Conservation (phyloP, 2,888 invertebrate species). For the Lasioglossum zephyrum region DNA sequence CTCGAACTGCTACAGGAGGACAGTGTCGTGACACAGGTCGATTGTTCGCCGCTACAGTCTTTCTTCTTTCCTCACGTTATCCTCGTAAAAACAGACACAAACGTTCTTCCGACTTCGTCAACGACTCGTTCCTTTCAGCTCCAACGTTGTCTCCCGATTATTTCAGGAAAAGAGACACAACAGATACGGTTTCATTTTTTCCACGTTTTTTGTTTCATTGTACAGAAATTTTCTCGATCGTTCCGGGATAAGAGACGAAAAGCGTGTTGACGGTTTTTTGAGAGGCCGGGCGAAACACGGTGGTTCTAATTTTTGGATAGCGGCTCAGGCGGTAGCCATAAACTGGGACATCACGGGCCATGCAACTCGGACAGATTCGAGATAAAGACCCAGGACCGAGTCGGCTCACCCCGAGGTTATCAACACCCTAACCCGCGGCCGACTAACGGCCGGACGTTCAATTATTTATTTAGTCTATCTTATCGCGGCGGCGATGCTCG, state of each 20-base stretch:
- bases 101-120: background rate
- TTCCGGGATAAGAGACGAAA: background rate
- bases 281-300: conserved; percentile 30
- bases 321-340: conserved; percentile 53
- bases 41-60: background rate
- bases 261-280: conserved; percentile 12
- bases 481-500: conserved; percentile 76
- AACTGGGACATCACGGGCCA: conserved; percentile 71
- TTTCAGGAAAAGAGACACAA: background rate
- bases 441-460: conserved; percentile 80
- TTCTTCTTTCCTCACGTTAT: background rate
- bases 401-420: conserved; percentile 76
- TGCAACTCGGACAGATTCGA: conserved; percentile 76
- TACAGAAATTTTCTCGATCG: too few species aligned
- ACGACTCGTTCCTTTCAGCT: too few species aligned
- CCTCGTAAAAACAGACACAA: too few species aligned
- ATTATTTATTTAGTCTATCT: conserved; percentile 82
- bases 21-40: background rate
- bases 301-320: conserved; percentile 69
- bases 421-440: conserved; percentile 74
- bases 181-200: too few species aligned
- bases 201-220: too few species aligned
- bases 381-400: conserved; percentile 74
- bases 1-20: conserved; percentile 20
- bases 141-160: background rate